Percentiles rank a stretch among this genome's conserved stretches.
These are phyloP conservation scores for Drosophila eugracilis DNA, from an alignment of 1,140 invertebrate genomes.

Conservation along the genomic window DNA sequence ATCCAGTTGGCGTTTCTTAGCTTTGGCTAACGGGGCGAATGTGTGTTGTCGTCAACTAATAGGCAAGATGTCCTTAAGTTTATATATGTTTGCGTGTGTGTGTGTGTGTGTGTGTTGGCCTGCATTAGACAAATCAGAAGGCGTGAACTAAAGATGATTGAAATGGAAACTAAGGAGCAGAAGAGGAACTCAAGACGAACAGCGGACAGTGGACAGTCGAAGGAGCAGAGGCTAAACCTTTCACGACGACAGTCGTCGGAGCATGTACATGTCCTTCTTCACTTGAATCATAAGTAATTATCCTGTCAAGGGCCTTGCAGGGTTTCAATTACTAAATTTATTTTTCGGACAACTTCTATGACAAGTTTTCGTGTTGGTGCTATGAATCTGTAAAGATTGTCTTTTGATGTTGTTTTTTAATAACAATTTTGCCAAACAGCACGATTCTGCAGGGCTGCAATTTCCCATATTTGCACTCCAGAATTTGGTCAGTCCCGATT, in stretches of 20 bases:
- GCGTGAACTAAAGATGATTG: constrained; percentile 53
- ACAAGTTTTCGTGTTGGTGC: too few relatives aligned
- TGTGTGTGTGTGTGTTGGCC: constrained; percentile 25
- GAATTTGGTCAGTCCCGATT: too few relatives aligned
- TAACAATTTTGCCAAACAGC: too few relatives aligned
- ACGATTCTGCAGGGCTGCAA: too few relatives aligned
- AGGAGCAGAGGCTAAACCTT: constrained; percentile 19
- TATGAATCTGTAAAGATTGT: not conserved
- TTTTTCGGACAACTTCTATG: not conserved
- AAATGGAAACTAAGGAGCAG: constrained; percentile 15
- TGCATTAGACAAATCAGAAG: constrained; percentile 50
- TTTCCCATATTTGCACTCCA: too few relatives aligned
- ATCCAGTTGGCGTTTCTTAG: constrained; percentile 5
- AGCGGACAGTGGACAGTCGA: too few relatives aligned
- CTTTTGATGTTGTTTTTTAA: too few relatives aligned
- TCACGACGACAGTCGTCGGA: constrained; percentile 1
- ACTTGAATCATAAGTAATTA: constrained; percentile 23
- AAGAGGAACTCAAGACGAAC: not conserved
- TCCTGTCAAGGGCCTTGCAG: not conserved
- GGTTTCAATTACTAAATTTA: not conserved
- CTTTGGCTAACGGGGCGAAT: constrained; percentile 32
- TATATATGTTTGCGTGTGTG: too few relatives aligned
- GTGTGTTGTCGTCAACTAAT: constrained; percentile 45
- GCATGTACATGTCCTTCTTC: not conserved
- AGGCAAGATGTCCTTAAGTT: constrained; percentile 36